Evolutionary conservation across 2,888 invertebrate genomes (phyloP).

Genomic region (Gibbula magus): DNA sequence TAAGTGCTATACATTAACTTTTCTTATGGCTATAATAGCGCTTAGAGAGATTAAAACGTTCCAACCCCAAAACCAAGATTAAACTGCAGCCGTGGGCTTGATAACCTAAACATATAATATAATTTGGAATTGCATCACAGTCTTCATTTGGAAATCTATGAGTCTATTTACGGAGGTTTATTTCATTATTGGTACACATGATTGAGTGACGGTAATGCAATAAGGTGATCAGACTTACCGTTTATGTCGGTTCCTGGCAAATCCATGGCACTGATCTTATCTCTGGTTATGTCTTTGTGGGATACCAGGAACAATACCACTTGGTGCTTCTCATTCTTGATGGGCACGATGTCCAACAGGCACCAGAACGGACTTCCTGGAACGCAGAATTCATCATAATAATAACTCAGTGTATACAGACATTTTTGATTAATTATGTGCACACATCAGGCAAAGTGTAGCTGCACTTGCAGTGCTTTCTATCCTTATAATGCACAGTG

Average conservation of each 20-base stretch:
- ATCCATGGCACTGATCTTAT: conserved; percentile 44
- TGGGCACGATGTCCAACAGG: conserved; percentile 96
- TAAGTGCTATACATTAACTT: too few species aligned
- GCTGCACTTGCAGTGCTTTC: too few species aligned
- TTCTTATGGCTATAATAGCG: too few species aligned
- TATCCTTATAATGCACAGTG: too few species aligned
- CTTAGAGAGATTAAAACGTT: too few species aligned
- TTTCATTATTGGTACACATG: not conserved
- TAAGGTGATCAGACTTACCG: conserved; percentile 22
- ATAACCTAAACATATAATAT: too few species aligned
- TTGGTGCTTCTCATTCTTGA: conserved; percentile 98
- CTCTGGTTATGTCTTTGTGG: conserved; percentile 95
- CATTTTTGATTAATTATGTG: too few species aligned
- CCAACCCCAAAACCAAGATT: too few species aligned
- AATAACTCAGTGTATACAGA: too few species aligned
- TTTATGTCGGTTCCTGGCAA: conserved; percentile 33
- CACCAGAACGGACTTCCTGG: conserved; percentile 95
- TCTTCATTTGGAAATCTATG: not conserved
- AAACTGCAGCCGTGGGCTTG: too few species aligned
- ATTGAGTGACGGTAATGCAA: not conserved
- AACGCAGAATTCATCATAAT: conserved; percentile 52
- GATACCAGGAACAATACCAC: conserved; percentile 96
- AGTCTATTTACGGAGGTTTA: not conserved
- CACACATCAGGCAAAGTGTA: too few species aligned
- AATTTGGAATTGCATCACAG: not conserved